Evolutionary conservation across 2,797 vertebrate species (phyloP).

Genomic region (Muscicapa striata): DNA sequence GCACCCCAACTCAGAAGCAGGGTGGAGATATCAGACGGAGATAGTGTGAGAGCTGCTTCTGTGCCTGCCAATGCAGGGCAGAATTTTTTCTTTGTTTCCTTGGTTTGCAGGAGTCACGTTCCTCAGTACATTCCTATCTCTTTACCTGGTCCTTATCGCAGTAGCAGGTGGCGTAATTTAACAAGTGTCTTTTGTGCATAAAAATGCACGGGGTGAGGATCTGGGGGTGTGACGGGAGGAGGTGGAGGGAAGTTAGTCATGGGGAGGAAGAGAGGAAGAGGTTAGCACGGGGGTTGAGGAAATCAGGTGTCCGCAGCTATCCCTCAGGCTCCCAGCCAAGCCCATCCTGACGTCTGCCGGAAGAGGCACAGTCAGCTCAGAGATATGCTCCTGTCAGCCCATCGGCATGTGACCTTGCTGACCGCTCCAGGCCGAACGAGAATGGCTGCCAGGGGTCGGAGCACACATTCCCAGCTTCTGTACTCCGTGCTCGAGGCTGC

Average conservation of each 20-base stretch:
- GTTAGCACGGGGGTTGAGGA: neutral
- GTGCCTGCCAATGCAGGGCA: neutral
- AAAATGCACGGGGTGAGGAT: neutral
- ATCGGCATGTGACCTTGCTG: neutral
- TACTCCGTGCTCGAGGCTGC: neutral
- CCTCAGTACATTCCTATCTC: neutral
- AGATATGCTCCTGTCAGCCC: neutral
- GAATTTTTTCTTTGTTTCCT: neutral
- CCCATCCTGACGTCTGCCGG: neutral
- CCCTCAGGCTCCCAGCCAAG: neutral
- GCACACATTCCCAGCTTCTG: neutral
- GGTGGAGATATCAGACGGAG: neutral
- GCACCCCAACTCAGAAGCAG: neutral
- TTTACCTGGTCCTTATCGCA: neutral
- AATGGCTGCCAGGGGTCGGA: neutral
- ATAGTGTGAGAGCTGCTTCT: neutral
- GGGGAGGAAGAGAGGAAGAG: slow-evolving; percentile 52
- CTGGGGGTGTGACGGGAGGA: neutral
- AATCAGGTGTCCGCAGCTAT: slow-evolving; percentile 13
- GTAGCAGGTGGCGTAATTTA: neutral
- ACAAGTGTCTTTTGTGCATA: neutral
- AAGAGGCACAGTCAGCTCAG: neutral
- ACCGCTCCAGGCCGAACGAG: neutral
- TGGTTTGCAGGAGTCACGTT: neutral
- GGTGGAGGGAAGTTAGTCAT: slow-evolving; percentile 47